Base-by-base conservation (phyloP, 2,888 invertebrate species). In the Apodemia mormo region DNA sequence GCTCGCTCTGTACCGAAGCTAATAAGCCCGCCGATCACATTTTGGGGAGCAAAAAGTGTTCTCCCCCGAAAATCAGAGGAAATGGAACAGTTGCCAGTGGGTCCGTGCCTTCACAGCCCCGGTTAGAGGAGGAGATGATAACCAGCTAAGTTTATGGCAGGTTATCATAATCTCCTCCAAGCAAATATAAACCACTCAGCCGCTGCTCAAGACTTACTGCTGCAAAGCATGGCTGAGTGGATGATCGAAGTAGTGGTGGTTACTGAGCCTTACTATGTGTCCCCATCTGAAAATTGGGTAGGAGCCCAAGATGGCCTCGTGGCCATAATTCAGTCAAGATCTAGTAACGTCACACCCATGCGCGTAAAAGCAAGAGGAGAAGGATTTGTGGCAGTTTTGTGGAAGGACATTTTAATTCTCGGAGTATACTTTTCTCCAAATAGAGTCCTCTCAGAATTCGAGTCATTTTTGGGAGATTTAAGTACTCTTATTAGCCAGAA, bases 151-250 rank as follows among this genome's bases (percentile, higher is more conserved):
- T 52, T 52, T 30, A 58, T 58, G 58, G 58, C 29, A 30, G n/a
- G 29, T 30, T 58, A 30, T n/a, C 58, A 58, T 30, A 29, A 12
- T 10, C 2, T 56, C 2, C 56, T 58, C 12, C 58, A 58, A 10
- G 58, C 58, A 10, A 58, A 58, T 58, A 58, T 58, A 29, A 30
- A 58, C 30, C 58, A 58, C 22, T 58, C 29, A 30, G 58, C 29
- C 5, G 58, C 58, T 2, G 58, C 58, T 30, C 58, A 58, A 30
- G 58, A 58, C 3, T 12, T 58, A 30, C 10, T 58, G 10, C 7
- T 58, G 1, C 58, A 58, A 30, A 58, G 30, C 30, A 58, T 58
- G 58, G 29, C 29, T 10, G 58, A 58, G 30, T 58, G 58, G 58
- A 10, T 58, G 58, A 58, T 58, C 12, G 58, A 58, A 2, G 4